Evolutionary conservation across 2,797 vertebrate species (phyloP).

Genomic region (Sebastes wilsoni): DNA sequence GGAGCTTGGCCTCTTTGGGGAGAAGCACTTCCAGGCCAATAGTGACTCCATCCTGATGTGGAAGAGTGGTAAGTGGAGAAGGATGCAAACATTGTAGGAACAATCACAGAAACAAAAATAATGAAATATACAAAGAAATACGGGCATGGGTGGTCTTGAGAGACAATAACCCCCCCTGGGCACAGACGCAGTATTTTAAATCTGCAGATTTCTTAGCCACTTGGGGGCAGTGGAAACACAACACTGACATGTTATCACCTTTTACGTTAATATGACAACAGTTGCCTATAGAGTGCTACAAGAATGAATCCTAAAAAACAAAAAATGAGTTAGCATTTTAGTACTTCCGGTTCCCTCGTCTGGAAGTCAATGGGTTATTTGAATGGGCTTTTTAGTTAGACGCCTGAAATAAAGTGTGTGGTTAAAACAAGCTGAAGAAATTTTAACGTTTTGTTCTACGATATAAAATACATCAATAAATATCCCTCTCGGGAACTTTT

Average conservation of each 20-base stretch:
- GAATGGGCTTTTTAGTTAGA: no score
- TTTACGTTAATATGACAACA: background rate
- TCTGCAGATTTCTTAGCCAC: background rate
- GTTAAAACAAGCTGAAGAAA: no score
- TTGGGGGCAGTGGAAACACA: background rate
- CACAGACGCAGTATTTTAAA: background rate
- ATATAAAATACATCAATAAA: no score
- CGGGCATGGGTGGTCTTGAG: background rate
- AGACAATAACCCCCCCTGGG: background rate
- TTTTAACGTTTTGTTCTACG: no score
- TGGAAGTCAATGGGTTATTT: no score
- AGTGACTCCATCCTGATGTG: constrained; percentile 81
- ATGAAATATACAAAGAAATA: constrained; percentile 22
- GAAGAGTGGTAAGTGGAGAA: constrained; percentile 57
- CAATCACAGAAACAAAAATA: constrained; percentile 35
- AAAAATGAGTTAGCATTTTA: no score
- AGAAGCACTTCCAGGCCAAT: constrained; percentile 85
- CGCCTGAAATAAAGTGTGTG: no score
- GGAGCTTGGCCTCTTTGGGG: constrained; percentile 81
- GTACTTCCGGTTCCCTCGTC: no score
- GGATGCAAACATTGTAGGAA: constrained; percentile 61
- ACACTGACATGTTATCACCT: background rate
- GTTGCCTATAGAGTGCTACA: background rate
- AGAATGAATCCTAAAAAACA: no score
- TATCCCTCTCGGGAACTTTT: no score